phyloP scores from a whole-genome alignment of 2,888 invertebrate species.

The Leptinotarsa peninsularis region DNA sequence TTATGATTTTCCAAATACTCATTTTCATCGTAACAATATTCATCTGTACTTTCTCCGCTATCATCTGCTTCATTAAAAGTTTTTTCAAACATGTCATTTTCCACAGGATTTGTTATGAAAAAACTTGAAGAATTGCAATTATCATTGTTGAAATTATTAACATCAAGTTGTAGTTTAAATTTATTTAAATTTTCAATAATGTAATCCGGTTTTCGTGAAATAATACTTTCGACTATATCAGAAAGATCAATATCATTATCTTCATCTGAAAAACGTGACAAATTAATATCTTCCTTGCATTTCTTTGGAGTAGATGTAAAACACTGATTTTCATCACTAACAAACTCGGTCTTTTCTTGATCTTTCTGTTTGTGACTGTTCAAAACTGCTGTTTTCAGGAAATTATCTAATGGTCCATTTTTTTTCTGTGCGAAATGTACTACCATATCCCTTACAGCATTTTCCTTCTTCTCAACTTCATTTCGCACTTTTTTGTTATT shows the following conservation, averaged over 20 bases:
- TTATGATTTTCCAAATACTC: constrained; percentile 22
- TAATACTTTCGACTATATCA: constrained; percentile 69
- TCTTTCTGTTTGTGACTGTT: constrained; percentile 56
- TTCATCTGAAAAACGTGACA: constrained; percentile 63
- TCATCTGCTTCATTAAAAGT: constrained; percentile 63
- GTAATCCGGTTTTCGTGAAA: constrained; percentile 57
- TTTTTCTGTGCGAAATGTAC: constrained; percentile 39
- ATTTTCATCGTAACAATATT: constrained; percentile 44
- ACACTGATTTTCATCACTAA: constrained; percentile 24
- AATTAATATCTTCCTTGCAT: constrained; percentile 47
- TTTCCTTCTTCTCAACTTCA: background rate
- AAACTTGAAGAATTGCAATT: constrained; percentile 54
- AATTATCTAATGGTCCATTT: constrained; percentile 56
- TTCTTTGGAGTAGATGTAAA: constrained; percentile 52
- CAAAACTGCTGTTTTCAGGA: constrained; percentile 51
- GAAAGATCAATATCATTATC: constrained; percentile 67
- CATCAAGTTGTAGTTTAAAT: constrained; percentile 27
- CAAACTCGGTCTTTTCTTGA: constrained; percentile 5
- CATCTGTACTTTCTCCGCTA: constrained; percentile 40
- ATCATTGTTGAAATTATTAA: background rate
- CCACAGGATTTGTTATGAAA: constrained; percentile 58
- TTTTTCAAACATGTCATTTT: constrained; percentile 74
- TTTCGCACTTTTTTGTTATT: constrained; percentile 29
- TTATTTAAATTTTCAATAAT: constrained; percentile 48
- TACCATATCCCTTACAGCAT: constrained; percentile 28